A percentile compares a stretch with the other conserved stretches of the same genome.
Conservation (phyloP, 2,888 invertebrate species). For the Melieria omissa region DNA sequence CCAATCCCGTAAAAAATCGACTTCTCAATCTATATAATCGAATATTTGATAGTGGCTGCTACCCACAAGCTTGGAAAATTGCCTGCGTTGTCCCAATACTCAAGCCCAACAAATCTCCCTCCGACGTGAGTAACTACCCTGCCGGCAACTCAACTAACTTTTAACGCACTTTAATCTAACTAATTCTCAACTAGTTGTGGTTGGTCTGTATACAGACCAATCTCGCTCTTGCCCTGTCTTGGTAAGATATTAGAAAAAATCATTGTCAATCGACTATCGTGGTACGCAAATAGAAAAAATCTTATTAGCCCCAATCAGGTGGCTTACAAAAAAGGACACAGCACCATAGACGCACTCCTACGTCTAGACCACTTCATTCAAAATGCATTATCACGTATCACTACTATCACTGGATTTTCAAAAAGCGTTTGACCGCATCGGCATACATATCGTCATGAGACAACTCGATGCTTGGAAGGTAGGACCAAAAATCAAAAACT, state of each 20-base stretch:
- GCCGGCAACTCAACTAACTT: no score
- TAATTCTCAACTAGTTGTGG: no score
- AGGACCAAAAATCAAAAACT: slow-evolving; percentile 21
- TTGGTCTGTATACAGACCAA: no score
- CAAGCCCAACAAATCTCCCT: slow-evolving; percentile 12
- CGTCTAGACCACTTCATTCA: slow-evolving; percentile 21
- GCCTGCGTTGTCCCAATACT: slow-evolving; percentile 16
- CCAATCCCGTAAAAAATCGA: slow-evolving; percentile 6
- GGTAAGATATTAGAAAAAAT: slow-evolving; percentile 28
- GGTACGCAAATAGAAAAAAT: slow-evolving; percentile 26
- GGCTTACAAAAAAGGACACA: slow-evolving; percentile 26
- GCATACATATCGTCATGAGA: slow-evolving; percentile 19
- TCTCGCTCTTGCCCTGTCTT: slow-evolving; percentile 23
- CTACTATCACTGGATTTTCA: slow-evolving; percentile 26
- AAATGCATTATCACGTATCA: slow-evolving; percentile 24
- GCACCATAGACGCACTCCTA: slow-evolving; percentile 22
- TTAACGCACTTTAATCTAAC: no score
- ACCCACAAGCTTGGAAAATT: slow-evolving; percentile 25
- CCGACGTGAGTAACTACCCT: slow-evolving; percentile 18
- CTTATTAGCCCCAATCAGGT: slow-evolving; percentile 25
- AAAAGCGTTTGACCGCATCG: slow-evolving; percentile 32
- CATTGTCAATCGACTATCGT: slow-evolving; percentile 50
- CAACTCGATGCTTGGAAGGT: slow-evolving; percentile 29
- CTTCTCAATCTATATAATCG: slow-evolving; percentile 11
- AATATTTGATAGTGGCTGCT: slow-evolving; percentile 15